phyloP scores from a whole-genome alignment of 1,140 invertebrate species.

The Charaxes varanes region DNA sequence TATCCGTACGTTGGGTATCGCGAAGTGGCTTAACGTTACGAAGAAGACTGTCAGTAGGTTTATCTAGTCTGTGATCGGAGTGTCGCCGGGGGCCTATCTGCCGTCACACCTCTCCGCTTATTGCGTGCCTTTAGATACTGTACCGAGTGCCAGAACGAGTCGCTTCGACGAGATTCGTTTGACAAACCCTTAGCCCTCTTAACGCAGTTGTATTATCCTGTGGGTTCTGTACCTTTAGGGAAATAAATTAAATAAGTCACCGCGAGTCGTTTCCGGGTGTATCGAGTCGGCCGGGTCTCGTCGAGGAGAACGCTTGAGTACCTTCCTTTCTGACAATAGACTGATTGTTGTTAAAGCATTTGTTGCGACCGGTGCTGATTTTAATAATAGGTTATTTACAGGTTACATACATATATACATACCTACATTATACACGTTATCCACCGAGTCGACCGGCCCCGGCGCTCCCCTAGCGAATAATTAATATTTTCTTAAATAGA shows the following conservation, averaged over 20 bases:
- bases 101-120: constrained; percentile 69
- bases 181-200: not conserved
- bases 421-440: constrained; percentile 61
- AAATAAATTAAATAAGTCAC: constrained; percentile 1
- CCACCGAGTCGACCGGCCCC: constrained; percentile 38
- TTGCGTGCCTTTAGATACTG: constrained; percentile 69
- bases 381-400: constrained; percentile 73
- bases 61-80: constrained; percentile 72
- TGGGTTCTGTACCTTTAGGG: not conserved
- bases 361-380: constrained; percentile 72
- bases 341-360: constrained; percentile 72
- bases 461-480: constrained; percentile 35
- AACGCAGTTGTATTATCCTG: not conserved
- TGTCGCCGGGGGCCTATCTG: constrained; percentile 67
- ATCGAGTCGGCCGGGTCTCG: constrained; percentile 29
- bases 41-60: constrained; percentile 68
- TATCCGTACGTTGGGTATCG: constrained; percentile 34
- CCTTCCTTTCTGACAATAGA: constrained; percentile 72
- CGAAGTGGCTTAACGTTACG: constrained; percentile 55
- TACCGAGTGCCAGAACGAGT: constrained; percentile 48
- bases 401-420: constrained; percentile 65
- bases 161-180: constrained; percentile 38
- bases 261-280: not conserved
- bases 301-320: constrained; percentile 44
- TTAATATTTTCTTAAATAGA: constrained; percentile 65